Percentiles rank a stretch among this genome's conserved stretches.
phyloP scores from a whole-genome alignment of 2,113 vertebrate genomes.

The Neogobius melanostomus region DNA sequence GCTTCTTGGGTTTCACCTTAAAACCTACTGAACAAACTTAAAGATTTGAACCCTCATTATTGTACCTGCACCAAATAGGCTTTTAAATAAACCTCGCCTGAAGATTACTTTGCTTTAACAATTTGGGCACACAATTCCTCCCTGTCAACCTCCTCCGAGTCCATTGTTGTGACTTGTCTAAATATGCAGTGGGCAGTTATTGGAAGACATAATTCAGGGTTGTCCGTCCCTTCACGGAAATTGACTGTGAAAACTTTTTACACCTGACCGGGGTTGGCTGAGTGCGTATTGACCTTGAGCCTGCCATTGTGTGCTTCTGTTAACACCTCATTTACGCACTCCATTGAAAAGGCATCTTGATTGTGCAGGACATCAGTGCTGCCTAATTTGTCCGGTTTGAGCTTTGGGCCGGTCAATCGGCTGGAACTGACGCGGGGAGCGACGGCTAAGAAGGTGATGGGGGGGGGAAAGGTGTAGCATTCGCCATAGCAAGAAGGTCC shows the following conservation, averaged over 20 bases:
- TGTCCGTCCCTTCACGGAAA: background rate
- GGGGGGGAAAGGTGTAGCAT: conserved; percentile 13
- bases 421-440: conserved; percentile 7
- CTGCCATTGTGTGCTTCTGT: conserved; percentile 4
- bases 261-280: background rate
- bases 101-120: no score
- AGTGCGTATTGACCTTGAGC: conserved; percentile 7
- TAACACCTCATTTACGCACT: background rate
- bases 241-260: background rate
- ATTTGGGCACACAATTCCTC: background rate
- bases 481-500: no score
- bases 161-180: background rate
- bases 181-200: background rate
- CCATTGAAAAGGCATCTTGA: background rate
- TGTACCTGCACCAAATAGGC: no score
- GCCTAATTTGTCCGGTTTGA: conserved; percentile 7
- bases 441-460: conserved; percentile 9
- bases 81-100: no score
- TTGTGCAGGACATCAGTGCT: background rate
- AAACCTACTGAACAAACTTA: no score
- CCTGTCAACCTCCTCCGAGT: background rate
- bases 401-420: conserved; percentile 4
- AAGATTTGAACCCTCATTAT: no score
- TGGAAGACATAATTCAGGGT: background rate
- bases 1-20: background rate